Base-by-base conservation (phyloP, 2,113 vertebrate genomes). In the Oncorhynchus keta region DNA sequence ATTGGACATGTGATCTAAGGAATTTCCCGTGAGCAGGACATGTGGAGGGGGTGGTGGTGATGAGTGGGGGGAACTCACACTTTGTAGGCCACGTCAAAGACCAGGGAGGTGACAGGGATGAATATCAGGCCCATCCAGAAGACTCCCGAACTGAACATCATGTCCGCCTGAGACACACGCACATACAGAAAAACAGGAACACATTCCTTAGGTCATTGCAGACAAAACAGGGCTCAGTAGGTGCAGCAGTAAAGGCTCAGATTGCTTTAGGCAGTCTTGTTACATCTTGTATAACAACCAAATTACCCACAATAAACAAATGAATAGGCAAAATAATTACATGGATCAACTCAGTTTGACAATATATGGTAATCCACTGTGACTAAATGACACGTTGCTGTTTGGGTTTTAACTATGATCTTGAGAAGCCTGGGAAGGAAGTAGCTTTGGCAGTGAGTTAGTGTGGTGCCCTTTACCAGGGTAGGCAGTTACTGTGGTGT, bases 41-140 rank as follows among this genome's bases (percentile, higher is more conserved):
- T 45, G 9, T 45, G 2, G 39, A 45, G 2, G 39, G 84, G 72
- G 76, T 87, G 39, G 39, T 45, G 39, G 39, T 45, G 9, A 45
- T 45, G 39, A 45, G 39, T 45, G 39, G 9, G 39, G 39, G 39
- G 39, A 12, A 98, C 97, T 96, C 91, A 99, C 98, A 97, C 95
- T 95, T 99, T 99, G 90, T 94, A 99, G 14, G 91, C 92, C 75
- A 99, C 92, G 76, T 99, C 97, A 83, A 97, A 95, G 57, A 96
- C 91, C 84, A 99, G 88, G 4, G 97, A 97, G 22, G 97, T 96
- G 93, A 96, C 79, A 0, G 98, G 98, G 90, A 99, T 98, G 85
- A 97, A 97, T 7, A 99, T 76, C 76, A 99, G 94, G 68, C 98
- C 97, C 90, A 90, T 96, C 98, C 98, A 99, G 86, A 99, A 99